Percentiles rank a stretch among this genome's conserved stretches.
These are phyloP conservation scores for Hiodon alosoides DNA, from an alignment of 2,113 vertebrate species.

Conservation along the genomic window DNA sequence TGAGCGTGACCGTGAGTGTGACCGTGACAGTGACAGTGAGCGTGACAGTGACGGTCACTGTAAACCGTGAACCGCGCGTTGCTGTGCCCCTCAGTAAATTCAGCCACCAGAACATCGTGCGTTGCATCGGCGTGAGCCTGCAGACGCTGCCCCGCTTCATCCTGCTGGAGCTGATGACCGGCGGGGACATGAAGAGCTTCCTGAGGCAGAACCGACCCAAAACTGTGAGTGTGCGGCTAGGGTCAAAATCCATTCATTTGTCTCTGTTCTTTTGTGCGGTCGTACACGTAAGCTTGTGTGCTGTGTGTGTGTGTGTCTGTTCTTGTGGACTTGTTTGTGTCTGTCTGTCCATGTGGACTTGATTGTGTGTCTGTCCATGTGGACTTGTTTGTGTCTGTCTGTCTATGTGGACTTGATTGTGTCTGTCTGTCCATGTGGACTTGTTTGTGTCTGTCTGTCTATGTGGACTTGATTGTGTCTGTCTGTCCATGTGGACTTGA, in stretches of 20 bases:
- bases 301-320: neutral
- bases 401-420: too few relatives aligned
- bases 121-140: constrained; percentile 80
- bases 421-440: too few relatives aligned
- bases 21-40: too few relatives aligned
- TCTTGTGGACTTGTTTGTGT: neutral
- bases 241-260: neutral
- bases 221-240: constrained; percentile 56
- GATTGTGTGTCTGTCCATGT: neutral
- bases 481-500: too few relatives aligned
- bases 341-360: constrained; percentile 4
- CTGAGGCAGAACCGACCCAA: constrained; percentile 78
- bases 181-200: constrained; percentile 89
- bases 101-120: constrained; percentile 81
- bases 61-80: neutral
- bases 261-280: neutral
- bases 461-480: neutral
- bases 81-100: constrained; percentile 68
- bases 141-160: constrained; percentile 80
- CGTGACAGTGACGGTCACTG: neutral
- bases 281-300: neutral
- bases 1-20: too few relatives aligned
- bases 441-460: too few relatives aligned
- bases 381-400: too few relatives aligned
- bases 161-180: constrained; percentile 87